Evolutionary conservation across 2,113 vertebrate species (phyloP), one percentile per base, ranked within the genome.

Genomic region (Microtus pennsylvanicus): DNA sequence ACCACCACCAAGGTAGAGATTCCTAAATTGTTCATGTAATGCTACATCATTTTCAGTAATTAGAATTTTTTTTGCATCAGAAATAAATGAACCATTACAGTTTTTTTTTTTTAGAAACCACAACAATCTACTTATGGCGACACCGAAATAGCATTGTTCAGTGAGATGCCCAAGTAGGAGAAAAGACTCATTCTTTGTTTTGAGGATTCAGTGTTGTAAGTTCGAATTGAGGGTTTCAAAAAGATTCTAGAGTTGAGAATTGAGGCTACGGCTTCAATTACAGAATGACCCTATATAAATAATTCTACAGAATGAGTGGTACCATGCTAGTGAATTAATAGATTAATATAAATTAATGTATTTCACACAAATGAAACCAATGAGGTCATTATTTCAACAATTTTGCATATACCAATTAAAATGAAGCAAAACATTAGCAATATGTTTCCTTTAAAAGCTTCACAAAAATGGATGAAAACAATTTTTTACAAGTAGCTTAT

Each of bases 391-490:
- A 7, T n/a, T 92, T 96, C 77, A 78, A 52, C 26, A 94, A 38
- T 52, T 55, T 1, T 33, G 77, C 75, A 85, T 11, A 82, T 65
- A 78, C 16, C 50, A 87, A 91, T 75, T 83, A 92, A 90, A 91
- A 90, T 35, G 75, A 95, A 92, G 7, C 4, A 96, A 87, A 93
- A 82, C 24, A 52, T 35, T 22, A 89, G 8, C 5, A 77, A 30
- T 21, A 30, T 55, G 16, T 95, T 94, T 80, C 65, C 55, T 58
- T 70, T 95, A 87, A 96, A 95, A 50, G 55, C 55, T 58, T 58
- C 17, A 58, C 17, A 58, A 58, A 89, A 87, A 78, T 58, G 55
- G 65, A 76, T 4, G 2, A 42, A 87, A 92, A 45, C 2, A 82
- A 63, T n/a, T 76, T 78, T 90, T 50, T 69, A 72, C 70, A 87